phyloP scores from a whole-genome alignment of 1,140 invertebrate genomes.

The Drosophila dunni region DNA sequence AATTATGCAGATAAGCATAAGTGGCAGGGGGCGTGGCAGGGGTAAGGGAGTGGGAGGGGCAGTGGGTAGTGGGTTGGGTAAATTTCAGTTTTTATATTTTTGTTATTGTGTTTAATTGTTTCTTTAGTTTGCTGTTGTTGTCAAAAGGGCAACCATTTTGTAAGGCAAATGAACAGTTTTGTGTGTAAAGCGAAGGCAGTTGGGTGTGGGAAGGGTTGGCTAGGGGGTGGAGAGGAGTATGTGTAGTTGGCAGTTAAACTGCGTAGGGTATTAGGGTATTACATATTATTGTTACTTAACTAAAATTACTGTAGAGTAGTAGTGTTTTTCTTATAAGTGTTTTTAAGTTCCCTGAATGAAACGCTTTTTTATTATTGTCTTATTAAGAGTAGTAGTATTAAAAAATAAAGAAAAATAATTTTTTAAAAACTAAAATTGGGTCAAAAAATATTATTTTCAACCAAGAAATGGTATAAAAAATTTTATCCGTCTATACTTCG shows the following conservation, averaged over 20 bases:
- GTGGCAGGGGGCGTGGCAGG: conserved; percentile 31
- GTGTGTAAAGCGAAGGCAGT: not conserved
- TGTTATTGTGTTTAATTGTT: conserved; percentile 30
- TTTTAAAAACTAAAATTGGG: too few relatives aligned
- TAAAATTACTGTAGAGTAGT: too few relatives aligned
- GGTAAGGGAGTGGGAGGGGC: conserved; percentile 8
- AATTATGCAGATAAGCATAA: conserved; percentile 81
- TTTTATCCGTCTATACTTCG: too few relatives aligned
- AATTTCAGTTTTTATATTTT: conserved; percentile 14
- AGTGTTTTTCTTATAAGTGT: too few relatives aligned
- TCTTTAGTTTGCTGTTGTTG: not conserved
- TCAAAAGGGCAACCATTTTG: conserved; percentile 22
- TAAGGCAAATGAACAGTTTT: conserved; percentile 55
- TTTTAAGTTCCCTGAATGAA: too few relatives aligned
- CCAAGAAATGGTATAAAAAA: too few relatives aligned
- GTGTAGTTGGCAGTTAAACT: conserved; percentile 47
- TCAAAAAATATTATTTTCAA: too few relatives aligned
- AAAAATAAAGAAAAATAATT: too few relatives aligned
- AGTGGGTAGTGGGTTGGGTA: conserved; percentile 18
- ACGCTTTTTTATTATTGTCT: too few relatives aligned
- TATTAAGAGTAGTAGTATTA: too few relatives aligned
- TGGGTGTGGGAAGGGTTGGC: not conserved
- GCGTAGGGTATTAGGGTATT: conserved; percentile 1
- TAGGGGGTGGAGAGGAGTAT: conserved; percentile 3
- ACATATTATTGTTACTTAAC: not conserved